These are phyloP conservation scores for Choreutis nemorana DNA, from an alignment of 2,888 invertebrate genomes.

Conservation along the genomic window DNA sequence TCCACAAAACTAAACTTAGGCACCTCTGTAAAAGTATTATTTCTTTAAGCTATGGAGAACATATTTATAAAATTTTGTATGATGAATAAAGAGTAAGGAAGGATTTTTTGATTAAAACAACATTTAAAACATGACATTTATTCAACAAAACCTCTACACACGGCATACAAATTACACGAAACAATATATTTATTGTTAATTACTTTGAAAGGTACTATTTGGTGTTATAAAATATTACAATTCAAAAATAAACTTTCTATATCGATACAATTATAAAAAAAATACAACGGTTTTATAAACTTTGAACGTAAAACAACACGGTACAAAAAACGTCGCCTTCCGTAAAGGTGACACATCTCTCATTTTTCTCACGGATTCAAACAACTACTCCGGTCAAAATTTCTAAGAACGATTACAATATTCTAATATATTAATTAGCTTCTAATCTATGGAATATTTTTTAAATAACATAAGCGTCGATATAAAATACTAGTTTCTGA, in stretches of 20 bases:
- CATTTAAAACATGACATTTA: constrained; percentile 58
- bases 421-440: constrained; percentile 16
- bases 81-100: no score
- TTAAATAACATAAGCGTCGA: constrained; percentile 33
- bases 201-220: constrained; percentile 52
- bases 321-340: no score
- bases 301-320: constrained; percentile 25
- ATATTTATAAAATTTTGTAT: no score
- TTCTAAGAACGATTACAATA: constrained; percentile 24
- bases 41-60: no score
- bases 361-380: no score
- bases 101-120: constrained; percentile 9
- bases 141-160: constrained; percentile 62
- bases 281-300: constrained; percentile 22
- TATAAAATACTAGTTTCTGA: constrained; percentile 24
- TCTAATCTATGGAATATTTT: constrained; percentile 36
- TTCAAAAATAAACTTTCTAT: constrained; percentile 27
- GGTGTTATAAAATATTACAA: constrained; percentile 51
- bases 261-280: constrained; percentile 15
- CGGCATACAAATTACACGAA: constrained; percentile 41
- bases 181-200: constrained; percentile 30
- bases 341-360: no score
- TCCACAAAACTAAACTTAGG: no score
- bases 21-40: no score
- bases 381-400: constrained; percentile 18